Evolutionary conservation across 35 echinoderm and acorn worm genomes (phyloP).

Genomic region (Hemicentrotus pulcherrimus): DNA sequence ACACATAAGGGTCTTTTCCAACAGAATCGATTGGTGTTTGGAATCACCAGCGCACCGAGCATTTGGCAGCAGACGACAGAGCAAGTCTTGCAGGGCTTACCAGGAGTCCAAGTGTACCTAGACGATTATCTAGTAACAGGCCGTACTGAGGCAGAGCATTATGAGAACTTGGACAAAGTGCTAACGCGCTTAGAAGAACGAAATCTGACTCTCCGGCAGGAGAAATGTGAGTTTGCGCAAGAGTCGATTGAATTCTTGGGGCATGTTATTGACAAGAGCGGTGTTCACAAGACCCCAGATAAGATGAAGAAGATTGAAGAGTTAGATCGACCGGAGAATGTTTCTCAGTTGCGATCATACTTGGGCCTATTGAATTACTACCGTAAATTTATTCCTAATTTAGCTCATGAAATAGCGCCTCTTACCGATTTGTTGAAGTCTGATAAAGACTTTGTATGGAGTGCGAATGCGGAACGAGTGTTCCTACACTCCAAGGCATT

Average conservation of each 20-base stretch:
- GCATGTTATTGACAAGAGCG: conserved; percentile 51
- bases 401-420: neutral
- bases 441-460: neutral
- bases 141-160: conserved; percentile 29
- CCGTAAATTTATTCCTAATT: conserved; percentile 33
- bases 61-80: conserved; percentile 60
- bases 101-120: conserved; percentile 53
- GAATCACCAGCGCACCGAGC: conserved; percentile 47
- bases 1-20: conserved; percentile 61
- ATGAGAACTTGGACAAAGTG: neutral
- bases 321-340: neutral
- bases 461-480: neutral
- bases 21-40: conserved; percentile 36
- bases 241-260: conserved; percentile 54
- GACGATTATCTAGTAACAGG: conserved; percentile 62
- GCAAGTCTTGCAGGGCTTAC: conserved; percentile 30
- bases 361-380: conserved; percentile 35
- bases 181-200: neutral
- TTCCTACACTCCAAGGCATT: neutral
- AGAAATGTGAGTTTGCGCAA: conserved; percentile 53
- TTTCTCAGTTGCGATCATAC: conserved; percentile 49
- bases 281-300: conserved; percentile 37
- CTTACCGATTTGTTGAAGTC: neutral
- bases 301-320: conserved; percentile 41
- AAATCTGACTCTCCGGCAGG: neutral